Base-by-base conservation (phyloP, 2,888 invertebrate genomes). In the Phytoseiulus persimilis region DNA sequence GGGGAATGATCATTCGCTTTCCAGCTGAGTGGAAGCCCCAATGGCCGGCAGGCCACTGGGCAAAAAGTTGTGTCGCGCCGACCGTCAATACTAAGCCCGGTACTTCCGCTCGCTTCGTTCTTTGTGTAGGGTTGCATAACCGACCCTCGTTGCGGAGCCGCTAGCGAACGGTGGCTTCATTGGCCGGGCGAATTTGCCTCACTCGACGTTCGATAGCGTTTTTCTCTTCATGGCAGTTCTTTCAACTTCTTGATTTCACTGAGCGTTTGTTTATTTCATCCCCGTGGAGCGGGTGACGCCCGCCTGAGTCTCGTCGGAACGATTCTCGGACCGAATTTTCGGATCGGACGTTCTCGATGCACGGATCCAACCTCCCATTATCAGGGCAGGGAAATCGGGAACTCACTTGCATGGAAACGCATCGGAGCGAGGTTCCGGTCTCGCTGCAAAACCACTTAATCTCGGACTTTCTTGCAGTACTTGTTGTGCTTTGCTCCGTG, bases 401-500 rank as follows among this genome's bases (percentile, higher is more conserved):
- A 65, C 65, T n/a, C n/a, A n/a, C n/a, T n/a, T n/a, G n/a, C n/a
- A n/a, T n/a, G 65, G 28, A 65, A 65, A 65, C 65, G 5, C 23
- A 2, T 28, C 65, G 9, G n/a, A n/a, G 65, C 28, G 11, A 28
- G 65, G 18, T 28, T 65, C 65, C 65, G 65, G 28, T 65, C 18
- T 65, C 65, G 18, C 28, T 1, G 65, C 5, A 65, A 65, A 11
- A 65, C 5, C 23, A 65, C 23, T 65, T 3, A 39, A 39, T 39
- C 39, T 39, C 39, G 39, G 11, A 14, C 31, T 83, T 9, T 87
- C 32, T 32, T 87, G 18, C 87, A 87, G 87, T 87, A 39, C 45
- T 87, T 45, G 87, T 87, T n/a, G n/a, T 87, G 5, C 18, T 87
- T 11, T 87, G 87, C 18, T 87, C 87, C 6, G 32, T 87, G 87